Evolutionary conservation across 2,113 vertebrate species (phyloP).

Genomic region (Gadus chalcogrammus): DNA sequence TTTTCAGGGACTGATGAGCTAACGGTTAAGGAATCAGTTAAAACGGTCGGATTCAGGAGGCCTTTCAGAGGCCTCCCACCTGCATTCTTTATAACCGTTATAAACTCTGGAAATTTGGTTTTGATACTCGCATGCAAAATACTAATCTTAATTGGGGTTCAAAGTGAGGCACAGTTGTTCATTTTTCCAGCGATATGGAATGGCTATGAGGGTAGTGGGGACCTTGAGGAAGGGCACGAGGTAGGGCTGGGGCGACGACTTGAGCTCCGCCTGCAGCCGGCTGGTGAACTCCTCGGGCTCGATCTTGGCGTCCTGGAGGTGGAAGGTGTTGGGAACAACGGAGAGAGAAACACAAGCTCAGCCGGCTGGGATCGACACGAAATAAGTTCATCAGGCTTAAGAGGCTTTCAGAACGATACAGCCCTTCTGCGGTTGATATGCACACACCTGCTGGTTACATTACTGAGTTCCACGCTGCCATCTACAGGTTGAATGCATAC

Average conservation of each 20-base stretch:
- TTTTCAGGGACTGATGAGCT: no score
- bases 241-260: slow-evolving; percentile 88
- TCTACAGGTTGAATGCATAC: slow-evolving; percentile 50
- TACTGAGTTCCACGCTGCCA: slow-evolving; percentile 61
- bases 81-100: no score
- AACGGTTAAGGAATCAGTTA: no score
- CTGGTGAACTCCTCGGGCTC: slow-evolving; percentile 88
- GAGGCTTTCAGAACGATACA: not conserved
- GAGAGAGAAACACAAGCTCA: not conserved
- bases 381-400: not conserved
- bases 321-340: not conserved
- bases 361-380: not conserved
- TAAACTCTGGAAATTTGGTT: no score
- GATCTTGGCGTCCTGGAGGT: slow-evolving; percentile 82
- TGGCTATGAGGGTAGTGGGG: not conserved
- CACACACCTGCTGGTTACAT: slow-evolving; percentile 8
- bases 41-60: no score
- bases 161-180: no score
- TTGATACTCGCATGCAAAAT: no score
- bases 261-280: slow-evolving; percentile 82
- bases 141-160: no score
- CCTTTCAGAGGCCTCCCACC: no score
- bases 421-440: not conserved
- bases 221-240: slow-evolving; percentile 90
- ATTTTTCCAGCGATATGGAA: no score